Conservation (phyloP, 2,888 invertebrate genomes). For the Corythucha ciliata region DNA sequence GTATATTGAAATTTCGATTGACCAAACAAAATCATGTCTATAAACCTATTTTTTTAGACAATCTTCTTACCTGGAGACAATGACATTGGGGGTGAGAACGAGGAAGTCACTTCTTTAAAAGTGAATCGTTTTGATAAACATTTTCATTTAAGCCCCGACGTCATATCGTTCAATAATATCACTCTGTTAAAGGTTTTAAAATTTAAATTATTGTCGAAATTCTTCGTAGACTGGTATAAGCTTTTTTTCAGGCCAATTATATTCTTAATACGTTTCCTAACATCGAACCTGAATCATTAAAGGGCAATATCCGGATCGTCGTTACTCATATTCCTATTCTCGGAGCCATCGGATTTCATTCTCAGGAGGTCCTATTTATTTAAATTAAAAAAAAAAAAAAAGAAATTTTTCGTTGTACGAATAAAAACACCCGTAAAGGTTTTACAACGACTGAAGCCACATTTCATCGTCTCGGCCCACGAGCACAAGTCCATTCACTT, state of each 20-base stretch:
- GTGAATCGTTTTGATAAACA: slow-evolving; percentile 60
- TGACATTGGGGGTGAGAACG: slow-evolving; percentile 88
- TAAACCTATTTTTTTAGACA: slow-evolving; percentile 40
- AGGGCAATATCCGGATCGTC: slow-evolving; percentile 14
- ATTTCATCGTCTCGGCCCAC: slow-evolving; percentile 61
- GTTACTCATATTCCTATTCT: slow-evolving; percentile 22
- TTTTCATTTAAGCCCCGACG: slow-evolving; percentile 49
- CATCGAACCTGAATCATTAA: not conserved
- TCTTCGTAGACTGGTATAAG: too few species aligned
- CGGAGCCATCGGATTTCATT: slow-evolving; percentile 19
- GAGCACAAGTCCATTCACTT: slow-evolving; percentile 55
- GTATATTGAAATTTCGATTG: too few species aligned
- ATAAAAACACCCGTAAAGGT: too few species aligned
- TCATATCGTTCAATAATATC: slow-evolving; percentile 26
- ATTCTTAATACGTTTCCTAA: slow-evolving; percentile 18
- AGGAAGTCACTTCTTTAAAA: slow-evolving; percentile 58
- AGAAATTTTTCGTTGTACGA: too few species aligned
- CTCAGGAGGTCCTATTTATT: slow-evolving; percentile 19
- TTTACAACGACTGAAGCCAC: slow-evolving; percentile 56
- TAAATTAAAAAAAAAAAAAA: too few species aligned
- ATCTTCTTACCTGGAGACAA: slow-evolving; percentile 93
- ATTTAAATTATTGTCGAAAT: not conserved
- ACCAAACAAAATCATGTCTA: too few species aligned
- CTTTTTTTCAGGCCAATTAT: slow-evolving; percentile 21
- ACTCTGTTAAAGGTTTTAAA: slow-evolving; percentile 36